Evolutionary conservation across 1,140 invertebrate species (phyloP).

Genomic region (Drosophila kohkoa): DNA sequence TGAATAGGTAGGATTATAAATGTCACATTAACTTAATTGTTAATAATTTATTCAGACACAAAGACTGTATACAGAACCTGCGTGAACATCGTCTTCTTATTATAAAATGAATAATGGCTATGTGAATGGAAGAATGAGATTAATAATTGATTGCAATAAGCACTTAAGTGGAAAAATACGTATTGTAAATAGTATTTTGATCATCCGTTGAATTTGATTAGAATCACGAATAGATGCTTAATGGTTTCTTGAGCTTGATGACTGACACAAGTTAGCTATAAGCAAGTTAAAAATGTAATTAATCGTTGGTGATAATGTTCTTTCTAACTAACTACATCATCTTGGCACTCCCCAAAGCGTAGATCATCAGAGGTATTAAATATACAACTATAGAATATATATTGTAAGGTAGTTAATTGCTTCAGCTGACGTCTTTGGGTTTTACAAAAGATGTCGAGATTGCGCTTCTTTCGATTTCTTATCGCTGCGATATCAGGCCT

Average conservation of each 20-base stretch:
- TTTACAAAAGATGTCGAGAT: conserved; percentile 28
- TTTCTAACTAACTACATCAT: not conserved
- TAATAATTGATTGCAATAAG: not conserved
- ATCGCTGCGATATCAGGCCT: conserved; percentile 33
- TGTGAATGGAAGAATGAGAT: not conserved
- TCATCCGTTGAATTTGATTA: conserved; percentile 23
- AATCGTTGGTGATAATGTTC: conserved; percentile 19
- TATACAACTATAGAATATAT: not conserved
- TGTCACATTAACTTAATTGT: not conserved
- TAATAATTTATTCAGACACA: not conserved
- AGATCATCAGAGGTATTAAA: conserved; percentile 8
- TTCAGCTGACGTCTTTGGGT: conserved; percentile 25
- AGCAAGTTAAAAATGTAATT: conserved; percentile 12
- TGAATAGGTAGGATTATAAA: not conserved
- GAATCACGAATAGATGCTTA: conserved; percentile 23
- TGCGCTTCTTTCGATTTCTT: conserved; percentile 29
- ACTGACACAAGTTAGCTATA: conserved; percentile 16
- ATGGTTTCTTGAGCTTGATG: conserved; percentile 12
- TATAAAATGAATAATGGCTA: conserved; percentile 2
- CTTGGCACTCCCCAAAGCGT: not conserved
- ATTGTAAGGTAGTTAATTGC: conserved; percentile 18
- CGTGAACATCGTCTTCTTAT: not conserved
- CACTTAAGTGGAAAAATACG: conserved; percentile 22
- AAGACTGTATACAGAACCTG: not conserved
- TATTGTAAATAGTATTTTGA: conserved; percentile 12